Evolutionary conservation across 2,113 vertebrate species (phyloP).

Genomic region (Malaclemys terrapin): DNA sequence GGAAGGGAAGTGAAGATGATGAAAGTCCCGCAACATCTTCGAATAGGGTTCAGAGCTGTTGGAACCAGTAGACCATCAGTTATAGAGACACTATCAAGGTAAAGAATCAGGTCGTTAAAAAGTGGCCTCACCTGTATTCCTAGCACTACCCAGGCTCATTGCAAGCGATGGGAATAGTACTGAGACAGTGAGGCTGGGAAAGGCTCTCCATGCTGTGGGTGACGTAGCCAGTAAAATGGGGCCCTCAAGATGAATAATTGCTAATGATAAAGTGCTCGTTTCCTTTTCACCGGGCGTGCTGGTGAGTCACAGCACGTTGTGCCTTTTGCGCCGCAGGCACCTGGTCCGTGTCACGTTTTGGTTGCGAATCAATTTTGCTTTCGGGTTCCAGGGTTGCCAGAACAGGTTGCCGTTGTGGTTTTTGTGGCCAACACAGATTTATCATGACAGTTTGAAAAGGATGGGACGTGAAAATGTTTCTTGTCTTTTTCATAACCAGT

Average conservation of each 20-base stretch:
- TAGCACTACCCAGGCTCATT: slow-evolving; percentile 31
- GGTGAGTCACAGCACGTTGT: background rate
- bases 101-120: slow-evolving; percentile 26
- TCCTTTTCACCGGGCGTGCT: background rate
- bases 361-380: background rate
- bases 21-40: background rate
- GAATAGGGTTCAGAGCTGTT: slow-evolving; percentile 16
- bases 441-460: background rate
- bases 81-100: slow-evolving; percentile 37
- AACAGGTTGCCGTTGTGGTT: background rate
- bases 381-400: background rate
- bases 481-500: background rate
- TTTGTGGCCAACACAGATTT: background rate
- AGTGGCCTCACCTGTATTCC: slow-evolving; percentile 19
- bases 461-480: background rate
- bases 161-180: background rate
- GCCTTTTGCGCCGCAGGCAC: background rate
- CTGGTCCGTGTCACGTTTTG: background rate
- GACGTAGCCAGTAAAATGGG: too few relatives aligned
- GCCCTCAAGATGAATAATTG: too few relatives aligned
- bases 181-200: background rate
- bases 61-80: background rate
- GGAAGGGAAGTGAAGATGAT: background rate
- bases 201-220: too few relatives aligned
- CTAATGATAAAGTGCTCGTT: background rate